A percentile compares a stretch with the other conserved stretches of the same genome.
Evolutionary conservation across 2,888 invertebrate genomes (phyloP).

Genomic region (Empis stercorea): DNA sequence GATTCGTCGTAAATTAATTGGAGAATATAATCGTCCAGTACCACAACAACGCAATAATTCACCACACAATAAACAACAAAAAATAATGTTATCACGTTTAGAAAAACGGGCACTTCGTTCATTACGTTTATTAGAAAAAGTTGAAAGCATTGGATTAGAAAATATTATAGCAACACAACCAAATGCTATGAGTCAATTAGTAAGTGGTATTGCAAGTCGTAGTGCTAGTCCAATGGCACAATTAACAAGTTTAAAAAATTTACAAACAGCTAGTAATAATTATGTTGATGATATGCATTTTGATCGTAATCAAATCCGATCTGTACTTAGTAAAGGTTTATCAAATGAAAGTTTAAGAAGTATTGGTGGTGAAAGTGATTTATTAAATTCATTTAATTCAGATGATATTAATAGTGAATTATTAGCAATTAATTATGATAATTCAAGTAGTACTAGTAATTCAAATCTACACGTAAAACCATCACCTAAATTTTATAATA

Average conservation of each 20-base stretch:
- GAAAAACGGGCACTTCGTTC: slow-evolving; percentile 38
- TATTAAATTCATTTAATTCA: slow-evolving; percentile 14
- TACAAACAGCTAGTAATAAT: slow-evolving; percentile 35
- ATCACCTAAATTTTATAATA: neutral
- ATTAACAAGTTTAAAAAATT: slow-evolving; percentile 55
- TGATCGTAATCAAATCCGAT: slow-evolving; percentile 36
- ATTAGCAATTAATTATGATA: slow-evolving; percentile 4
- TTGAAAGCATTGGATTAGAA: slow-evolving; percentile 55
- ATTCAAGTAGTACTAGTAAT: slow-evolving; percentile 16
- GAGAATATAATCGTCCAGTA: slow-evolving; percentile 33
- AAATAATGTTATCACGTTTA: slow-evolving; percentile 31
- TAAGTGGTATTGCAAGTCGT: slow-evolving; percentile 41
- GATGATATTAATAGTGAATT: slow-evolving; percentile 15
- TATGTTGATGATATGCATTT: slow-evolving; percentile 34
- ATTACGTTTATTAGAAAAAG: slow-evolving; percentile 47
- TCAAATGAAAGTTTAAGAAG: slow-evolving; percentile 16
- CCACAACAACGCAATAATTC: slow-evolving; percentile 22
- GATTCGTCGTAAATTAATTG: slow-evolving; percentile 47
- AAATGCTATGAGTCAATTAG: slow-evolving; percentile 46
- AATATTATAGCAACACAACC: slow-evolving; percentile 51
- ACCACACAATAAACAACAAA: slow-evolving; percentile 26
- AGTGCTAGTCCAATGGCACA: slow-evolving; percentile 70
- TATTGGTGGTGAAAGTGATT: slow-evolving; percentile 6
- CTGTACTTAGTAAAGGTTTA: slow-evolving; percentile 27
- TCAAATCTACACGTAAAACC: too few relatives aligned